Evolutionary conservation across 2,113 vertebrate species (phyloP).

Genomic region (Sylvilagus bachmani): DNA sequence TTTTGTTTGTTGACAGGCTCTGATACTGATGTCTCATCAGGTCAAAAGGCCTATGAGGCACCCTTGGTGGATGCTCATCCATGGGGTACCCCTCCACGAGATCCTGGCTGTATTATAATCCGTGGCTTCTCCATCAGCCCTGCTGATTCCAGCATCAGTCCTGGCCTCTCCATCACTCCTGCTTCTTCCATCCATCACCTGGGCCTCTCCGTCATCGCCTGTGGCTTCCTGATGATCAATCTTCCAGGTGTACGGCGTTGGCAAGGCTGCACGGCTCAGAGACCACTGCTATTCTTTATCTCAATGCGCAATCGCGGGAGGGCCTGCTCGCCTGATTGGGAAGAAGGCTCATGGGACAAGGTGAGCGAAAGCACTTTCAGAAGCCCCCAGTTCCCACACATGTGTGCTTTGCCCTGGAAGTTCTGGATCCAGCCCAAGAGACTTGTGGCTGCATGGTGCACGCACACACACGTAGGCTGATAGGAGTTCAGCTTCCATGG

Average conservation of each 20-base stretch:
- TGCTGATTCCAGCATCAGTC: background rate
- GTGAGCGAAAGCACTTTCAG: background rate
- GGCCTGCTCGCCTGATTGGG: background rate
- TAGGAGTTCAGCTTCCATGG: background rate
- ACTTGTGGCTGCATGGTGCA: no score
- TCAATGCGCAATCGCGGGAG: background rate
- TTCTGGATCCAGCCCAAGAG: background rate
- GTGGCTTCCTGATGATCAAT: background rate
- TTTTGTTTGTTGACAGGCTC: background rate
- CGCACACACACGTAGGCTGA: background rate
- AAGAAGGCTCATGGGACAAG: background rate
- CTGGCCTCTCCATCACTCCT: rapidly evolving
- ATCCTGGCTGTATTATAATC: no score
- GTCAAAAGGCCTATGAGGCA: background rate
- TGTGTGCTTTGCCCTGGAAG: background rate
- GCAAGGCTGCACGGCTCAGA: background rate
- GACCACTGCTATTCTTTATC: background rate
- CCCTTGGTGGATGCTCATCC: background rate
- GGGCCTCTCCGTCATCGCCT: no score
- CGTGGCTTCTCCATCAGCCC: background rate
- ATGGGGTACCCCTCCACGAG: background rate
- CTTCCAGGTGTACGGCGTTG: background rate
- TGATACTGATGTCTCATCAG: background rate
- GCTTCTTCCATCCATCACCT: rapidly evolving
- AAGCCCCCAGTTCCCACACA: background rate